These are phyloP conservation scores for Metalampra italica DNA, from an alignment of 2,888 invertebrate genomes.

Conservation along the genomic window DNA sequence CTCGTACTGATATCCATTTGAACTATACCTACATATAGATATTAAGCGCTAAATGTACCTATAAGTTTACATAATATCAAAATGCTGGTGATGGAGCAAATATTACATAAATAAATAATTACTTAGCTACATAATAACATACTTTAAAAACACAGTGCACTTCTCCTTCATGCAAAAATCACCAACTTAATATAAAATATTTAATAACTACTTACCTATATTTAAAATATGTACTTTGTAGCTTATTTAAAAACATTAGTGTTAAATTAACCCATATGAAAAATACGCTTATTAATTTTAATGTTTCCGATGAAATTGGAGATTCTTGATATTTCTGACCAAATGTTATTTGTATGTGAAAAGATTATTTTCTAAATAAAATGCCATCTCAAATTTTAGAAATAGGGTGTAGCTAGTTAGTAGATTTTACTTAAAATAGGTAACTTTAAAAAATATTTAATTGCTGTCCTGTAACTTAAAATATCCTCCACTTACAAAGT, in stretches of 20 bases:
- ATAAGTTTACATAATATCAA: conserved; percentile 42
- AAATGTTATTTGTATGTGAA: conserved; percentile 65
- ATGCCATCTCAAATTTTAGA: conserved; percentile 60
- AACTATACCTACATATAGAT: not conserved
- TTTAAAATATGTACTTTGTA: conserved; percentile 25
- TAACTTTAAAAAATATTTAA: conserved; percentile 20
- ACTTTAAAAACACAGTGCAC: conserved; percentile 29
- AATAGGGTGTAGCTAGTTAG: conserved; percentile 47
- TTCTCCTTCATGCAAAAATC: conserved; percentile 32
- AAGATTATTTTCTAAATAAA: conserved; percentile 63
- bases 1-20: conserved; percentile 1
- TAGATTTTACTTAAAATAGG: conserved; percentile 18
- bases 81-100: conserved; percentile 67
- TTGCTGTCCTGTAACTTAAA: not conserved
- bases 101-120: conserved; percentile 8
- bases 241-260: conserved; percentile 45
- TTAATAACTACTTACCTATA: conserved; percentile 4
- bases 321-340: conserved; percentile 75
- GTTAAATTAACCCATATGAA: conserved; percentile 67
- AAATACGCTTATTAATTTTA: conserved; percentile 79
- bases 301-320: conserved; percentile 76
- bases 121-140: conserved; percentile 14
- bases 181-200: conserved; percentile 9
- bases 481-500: not conserved
- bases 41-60: not conserved